Evolutionary conservation across 2,797 vertebrate genomes (phyloP), one percentile per base, ranked within the genome.

Genomic region (Synanceia verrucosa): DNA sequence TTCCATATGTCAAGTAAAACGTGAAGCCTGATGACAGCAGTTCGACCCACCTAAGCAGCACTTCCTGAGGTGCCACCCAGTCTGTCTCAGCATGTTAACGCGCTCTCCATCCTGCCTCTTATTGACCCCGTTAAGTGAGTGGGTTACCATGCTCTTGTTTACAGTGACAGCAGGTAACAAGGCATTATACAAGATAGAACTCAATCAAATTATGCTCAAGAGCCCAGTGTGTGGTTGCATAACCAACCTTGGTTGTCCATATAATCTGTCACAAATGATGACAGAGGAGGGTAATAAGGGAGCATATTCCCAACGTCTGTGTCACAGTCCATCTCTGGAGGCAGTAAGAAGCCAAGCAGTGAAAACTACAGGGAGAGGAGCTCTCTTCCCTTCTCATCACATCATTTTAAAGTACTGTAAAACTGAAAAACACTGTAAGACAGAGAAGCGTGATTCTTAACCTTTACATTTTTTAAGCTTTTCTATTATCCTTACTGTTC

Each of bases 171-270:
- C 41, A 75, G 90, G 91, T 94, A 91, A 91, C 89, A 91, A 88
- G 90, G 63, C 82, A 80, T 93, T 89, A 78, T 87, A 91, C 87
- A 83, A 91, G 93, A 94, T 62, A 9, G 89, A 88, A 93, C 94
- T 92, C 91, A 89, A 92, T 94, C 90, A 85, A 73, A 90, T 89
- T 89, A 88, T 89, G 81, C 91, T 93, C 88, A 84, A 89, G 86
- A 93, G 88, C 80, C 79, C 87, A 63, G 65, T 75, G 87, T 88
- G 90, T 81, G 88, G 90, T 92, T 86, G 82, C 76, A 86, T 88
- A 91, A 92, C 90, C 88, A 90, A 72, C 85, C 78, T 63, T 64
- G 72, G 78, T 92, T 87, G 89, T 91, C 90, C 89, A 59, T 88
- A 86, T 83, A 64, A 85, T 78, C 81, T 89, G 90, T 91, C 92